These are phyloP conservation scores for Aphodius sticticus DNA, from an alignment of 2,888 invertebrate species.

Conservation along the genomic window DNA sequence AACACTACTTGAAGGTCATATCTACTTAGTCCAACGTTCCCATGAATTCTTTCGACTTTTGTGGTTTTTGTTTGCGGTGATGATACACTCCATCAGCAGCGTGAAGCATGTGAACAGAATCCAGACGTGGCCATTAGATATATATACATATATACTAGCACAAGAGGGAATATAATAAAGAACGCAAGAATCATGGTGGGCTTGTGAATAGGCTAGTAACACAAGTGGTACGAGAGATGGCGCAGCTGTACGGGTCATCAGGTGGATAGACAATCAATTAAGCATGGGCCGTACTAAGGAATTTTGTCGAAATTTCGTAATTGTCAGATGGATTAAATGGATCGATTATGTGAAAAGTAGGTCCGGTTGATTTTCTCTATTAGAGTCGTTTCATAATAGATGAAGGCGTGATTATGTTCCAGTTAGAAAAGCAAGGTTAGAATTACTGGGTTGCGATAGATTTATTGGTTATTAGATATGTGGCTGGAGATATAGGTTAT, in stretches of 20 bases:
- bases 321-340: background rate
- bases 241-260: background rate
- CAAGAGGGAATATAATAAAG: background rate
- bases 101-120: constrained; percentile 4
- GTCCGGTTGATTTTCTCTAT: background rate
- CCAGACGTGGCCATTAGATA: background rate
- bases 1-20: background rate
- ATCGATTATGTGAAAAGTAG: background rate
- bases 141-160: background rate
- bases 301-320: background rate
- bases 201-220: background rate
- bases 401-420: background rate
- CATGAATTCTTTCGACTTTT: background rate
- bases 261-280: constrained; percentile 4
- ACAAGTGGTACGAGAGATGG: background rate
- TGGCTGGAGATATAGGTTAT: background rate
- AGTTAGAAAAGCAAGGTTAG: background rate
- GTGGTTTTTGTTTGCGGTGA: constrained; percentile 4
- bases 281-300: background rate
- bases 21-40: background rate
- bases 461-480: background rate
- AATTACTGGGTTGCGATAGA: background rate
- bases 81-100: background rate
- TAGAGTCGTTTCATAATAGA: background rate
- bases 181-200: background rate